These are phyloP conservation scores for Aldabrachelys gigantea DNA, from an alignment of 2,113 vertebrate genomes.

Conservation along the genomic window DNA sequence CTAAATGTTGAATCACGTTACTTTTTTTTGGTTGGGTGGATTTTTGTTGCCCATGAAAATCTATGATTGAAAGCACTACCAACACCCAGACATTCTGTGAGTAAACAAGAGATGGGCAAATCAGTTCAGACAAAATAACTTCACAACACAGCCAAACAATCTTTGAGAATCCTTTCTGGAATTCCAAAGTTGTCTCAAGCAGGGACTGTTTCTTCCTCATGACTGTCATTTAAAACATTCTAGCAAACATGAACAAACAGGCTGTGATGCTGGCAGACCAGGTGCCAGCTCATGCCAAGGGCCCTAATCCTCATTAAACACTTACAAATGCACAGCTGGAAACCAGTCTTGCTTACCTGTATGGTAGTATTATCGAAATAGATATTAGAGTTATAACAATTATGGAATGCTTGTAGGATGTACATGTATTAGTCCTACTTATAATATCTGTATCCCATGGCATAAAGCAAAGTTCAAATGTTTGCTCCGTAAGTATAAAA, in stretches of 20 bases:
- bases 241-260: background rate
- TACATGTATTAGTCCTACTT: background rate
- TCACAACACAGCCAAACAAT: background rate
- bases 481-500: background rate
- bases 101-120: background rate
- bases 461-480: background rate
- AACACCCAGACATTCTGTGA: background rate
- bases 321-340: background rate
- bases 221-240: background rate
- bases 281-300: background rate
- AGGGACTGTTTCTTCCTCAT: background rate
- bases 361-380: background rate
- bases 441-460: background rate
- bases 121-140: background rate
- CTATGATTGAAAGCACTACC: background rate
- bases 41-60: background rate
- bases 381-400: background rate
- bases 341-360: background rate
- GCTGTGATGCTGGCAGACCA: background rate
- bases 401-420: background rate
- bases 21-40: background rate
- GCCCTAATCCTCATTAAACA: background rate
- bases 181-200: background rate
- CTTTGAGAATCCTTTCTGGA: background rate
- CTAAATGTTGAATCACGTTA: background rate